Conservation (phyloP, 2,888 invertebrate species). For the Sminthurinus aureus region DNA sequence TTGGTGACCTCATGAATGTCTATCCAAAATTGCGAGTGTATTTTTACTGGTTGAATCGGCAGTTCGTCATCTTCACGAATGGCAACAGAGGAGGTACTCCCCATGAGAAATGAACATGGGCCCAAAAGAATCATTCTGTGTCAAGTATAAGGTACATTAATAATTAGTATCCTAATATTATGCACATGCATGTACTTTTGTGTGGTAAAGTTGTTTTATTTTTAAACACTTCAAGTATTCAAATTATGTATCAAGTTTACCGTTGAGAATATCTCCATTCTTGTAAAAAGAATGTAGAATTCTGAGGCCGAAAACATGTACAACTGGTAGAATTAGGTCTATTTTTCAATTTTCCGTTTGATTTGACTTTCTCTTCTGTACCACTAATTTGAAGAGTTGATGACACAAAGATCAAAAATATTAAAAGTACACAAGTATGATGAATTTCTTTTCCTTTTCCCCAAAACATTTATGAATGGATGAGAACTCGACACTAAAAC, state of each 20-base stretch:
- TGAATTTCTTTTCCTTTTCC: background rate
- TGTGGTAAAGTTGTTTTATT: too few species aligned
- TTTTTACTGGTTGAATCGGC: constrained; percentile 29
- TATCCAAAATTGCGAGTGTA: constrained; percentile 49
- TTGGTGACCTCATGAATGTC: constrained; percentile 49
- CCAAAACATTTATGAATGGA: background rate
- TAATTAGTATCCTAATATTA: background rate
- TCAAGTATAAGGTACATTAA: background rate
- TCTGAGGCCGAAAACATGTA: background rate
- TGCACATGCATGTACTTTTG: too few species aligned
- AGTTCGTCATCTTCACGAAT: constrained; percentile 50
- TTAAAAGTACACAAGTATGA: background rate
- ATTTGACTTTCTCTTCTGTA: background rate
- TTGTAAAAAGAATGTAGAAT: background rate
- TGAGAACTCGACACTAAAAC: too few species aligned
- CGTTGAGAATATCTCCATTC: constrained; percentile 2
- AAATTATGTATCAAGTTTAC: background rate
- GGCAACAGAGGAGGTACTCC: constrained; percentile 42
- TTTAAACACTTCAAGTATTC: background rate
- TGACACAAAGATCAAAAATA: background rate
- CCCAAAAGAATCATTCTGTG: constrained; percentile 50
- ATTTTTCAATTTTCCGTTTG: background rate
- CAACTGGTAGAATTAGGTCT: background rate
- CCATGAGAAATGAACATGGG: constrained; percentile 44
- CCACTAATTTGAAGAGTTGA: background rate